A percentile compares a stretch with the other conserved stretches of the same genome.
Conservation (phyloP, 2,888 invertebrate genomes). For the Amphipyra berbera region DNA sequence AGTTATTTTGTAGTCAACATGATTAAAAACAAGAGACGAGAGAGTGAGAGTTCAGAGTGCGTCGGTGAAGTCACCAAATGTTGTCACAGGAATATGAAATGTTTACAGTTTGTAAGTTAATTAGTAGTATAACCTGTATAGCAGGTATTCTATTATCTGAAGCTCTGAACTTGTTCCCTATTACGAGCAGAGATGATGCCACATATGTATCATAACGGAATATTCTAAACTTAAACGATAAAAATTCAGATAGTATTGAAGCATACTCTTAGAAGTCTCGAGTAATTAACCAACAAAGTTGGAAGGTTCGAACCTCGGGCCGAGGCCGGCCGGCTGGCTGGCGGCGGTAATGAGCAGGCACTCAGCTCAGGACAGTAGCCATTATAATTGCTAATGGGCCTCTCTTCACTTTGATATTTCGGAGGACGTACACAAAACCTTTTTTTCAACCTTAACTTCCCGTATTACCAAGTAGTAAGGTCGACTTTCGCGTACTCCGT, state of each 20-base stretch:
- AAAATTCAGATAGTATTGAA: slow-evolving; percentile 19
- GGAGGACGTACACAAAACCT: slow-evolving; percentile 46
- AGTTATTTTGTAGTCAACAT: too few relatives aligned
- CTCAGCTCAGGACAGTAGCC: slow-evolving; percentile 73
- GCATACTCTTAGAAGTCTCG: slow-evolving; percentile 41
- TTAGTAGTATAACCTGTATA: too few relatives aligned
- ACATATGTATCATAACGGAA: not conserved
- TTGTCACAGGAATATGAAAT: too few relatives aligned
- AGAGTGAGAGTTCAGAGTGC: too few relatives aligned
- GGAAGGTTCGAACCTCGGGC: slow-evolving; percentile 35
- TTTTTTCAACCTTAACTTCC: slow-evolving; percentile 3
- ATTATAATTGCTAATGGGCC: slow-evolving; percentile 86
- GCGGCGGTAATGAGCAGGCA: slow-evolving; percentile 79
- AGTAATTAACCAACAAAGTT: slow-evolving; percentile 59
- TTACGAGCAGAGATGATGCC: not conserved
- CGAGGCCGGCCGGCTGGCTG: slow-evolving; percentile 21
- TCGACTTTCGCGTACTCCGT: slow-evolving; percentile 50
- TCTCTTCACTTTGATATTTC: slow-evolving; percentile 72
- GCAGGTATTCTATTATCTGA: too few relatives aligned
- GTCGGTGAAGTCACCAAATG: too few relatives aligned
- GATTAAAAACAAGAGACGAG: too few relatives aligned
- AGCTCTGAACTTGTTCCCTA: too few relatives aligned
- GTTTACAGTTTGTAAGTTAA: too few relatives aligned
- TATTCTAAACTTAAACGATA: slow-evolving; percentile 6
- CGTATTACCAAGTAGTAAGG: slow-evolving; percentile 21